Conservation (phyloP, 1,140 invertebrate species). For the Subanguina moxae region DNA sequence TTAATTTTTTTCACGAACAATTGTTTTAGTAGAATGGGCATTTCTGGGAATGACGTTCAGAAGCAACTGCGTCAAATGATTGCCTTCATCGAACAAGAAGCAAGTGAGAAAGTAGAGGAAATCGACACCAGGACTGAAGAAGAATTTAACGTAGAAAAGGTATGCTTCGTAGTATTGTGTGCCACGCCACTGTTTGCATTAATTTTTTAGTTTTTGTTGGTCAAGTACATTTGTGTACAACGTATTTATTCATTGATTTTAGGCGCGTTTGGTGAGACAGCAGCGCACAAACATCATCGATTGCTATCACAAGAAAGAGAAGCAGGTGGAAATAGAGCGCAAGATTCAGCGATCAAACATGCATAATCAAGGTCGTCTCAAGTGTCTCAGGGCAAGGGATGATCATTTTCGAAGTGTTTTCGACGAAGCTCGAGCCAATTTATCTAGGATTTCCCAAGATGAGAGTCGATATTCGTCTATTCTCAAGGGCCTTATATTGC, state of each 20-base stretch:
- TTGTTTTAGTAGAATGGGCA: slow-evolving; percentile 34
- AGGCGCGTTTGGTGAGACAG: slow-evolving; percentile 88
- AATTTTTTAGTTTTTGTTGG: neutral
- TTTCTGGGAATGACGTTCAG: slow-evolving; percentile 76
- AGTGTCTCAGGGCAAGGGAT: slow-evolving; percentile 74
- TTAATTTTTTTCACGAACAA: too few relatives aligned
- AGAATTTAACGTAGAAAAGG: slow-evolving; percentile 92
- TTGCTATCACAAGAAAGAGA: slow-evolving; percentile 97
- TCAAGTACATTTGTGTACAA: neutral
- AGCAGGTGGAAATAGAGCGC: slow-evolving; percentile 96
- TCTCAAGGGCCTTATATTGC: slow-evolving; percentile 78
- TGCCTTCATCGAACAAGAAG: slow-evolving; percentile 99
- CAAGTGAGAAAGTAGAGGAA: slow-evolving; percentile 99
- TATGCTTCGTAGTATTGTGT: slow-evolving; percentile 2
- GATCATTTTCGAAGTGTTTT: slow-evolving; percentile 68
- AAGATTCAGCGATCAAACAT: slow-evolving; percentile 99
- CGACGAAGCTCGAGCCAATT: slow-evolving; percentile 80
- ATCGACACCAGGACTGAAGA: slow-evolving; percentile 99
- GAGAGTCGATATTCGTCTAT: slow-evolving; percentile 73
- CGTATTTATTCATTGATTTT: neutral
- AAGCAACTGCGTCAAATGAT: slow-evolving; percentile 93
- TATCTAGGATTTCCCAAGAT: slow-evolving; percentile 74
- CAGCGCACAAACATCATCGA: slow-evolving; percentile 98
- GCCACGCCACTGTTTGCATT: neutral
- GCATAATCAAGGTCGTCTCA: slow-evolving; percentile 92